Evolutionary conservation across 1,140 invertebrate species (phyloP), one percentile per base, ranked within the genome.

Genomic region (Apolygus lucorum): DNA sequence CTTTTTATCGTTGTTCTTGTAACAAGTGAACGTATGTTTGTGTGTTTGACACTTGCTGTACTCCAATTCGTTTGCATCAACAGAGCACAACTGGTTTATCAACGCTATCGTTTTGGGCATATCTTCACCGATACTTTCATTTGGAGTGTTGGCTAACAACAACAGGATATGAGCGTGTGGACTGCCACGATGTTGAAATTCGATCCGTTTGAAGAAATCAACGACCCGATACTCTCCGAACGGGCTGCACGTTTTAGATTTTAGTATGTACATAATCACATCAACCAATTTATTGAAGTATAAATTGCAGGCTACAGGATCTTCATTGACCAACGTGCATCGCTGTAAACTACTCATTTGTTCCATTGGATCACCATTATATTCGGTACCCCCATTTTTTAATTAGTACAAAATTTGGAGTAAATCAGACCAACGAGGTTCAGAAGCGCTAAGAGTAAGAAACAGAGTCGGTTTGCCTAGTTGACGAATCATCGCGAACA

Each of bases 11-110:
- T 42, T 17, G 4, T 42, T 42, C 34, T 42, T 42, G 34, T 42
- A 42, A 17, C 34, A 42, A 4, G 34, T 42, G 17, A 42, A 42
- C 34, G 34, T 42, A 17, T 42, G 34, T 17, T 42, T 42, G 34
- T 42, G 34, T 17, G 34, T 42, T 17, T 42, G 34, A 8, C 34
- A 17, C 4, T 42, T 8, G 4, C 4, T 4, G 4, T 17, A 8
- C 71, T 24, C 74, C 63, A 22, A 54, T 62, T 68, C 68, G 68
- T 22, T 72, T 73, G 21, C 71, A 69, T 63, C 74, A 74, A 66
- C 74, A 26, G 17, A 73, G 73, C 70, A 74, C 71, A n/a, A 75
- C 59, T 4, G 4, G 59, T 62, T 21, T 4, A 62, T 21, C 59
- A 62, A 62, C 11, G n/a, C 59, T 62, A 70, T 11, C 21, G 59